phyloP scores from a whole-genome alignment of 2,888 invertebrate species.

The Spisula subtruncata region DNA sequence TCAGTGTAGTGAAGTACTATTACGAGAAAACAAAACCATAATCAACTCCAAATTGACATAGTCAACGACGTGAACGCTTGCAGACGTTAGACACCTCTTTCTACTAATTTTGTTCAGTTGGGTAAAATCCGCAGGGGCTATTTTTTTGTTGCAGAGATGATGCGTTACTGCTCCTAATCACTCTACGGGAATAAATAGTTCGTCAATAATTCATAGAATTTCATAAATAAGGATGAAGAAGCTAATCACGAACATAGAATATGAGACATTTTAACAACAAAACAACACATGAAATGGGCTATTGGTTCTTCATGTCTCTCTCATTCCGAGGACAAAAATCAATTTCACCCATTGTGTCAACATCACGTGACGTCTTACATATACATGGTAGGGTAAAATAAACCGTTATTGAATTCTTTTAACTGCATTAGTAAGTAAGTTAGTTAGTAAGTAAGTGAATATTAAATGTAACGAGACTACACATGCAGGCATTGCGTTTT shows the following conservation, averaged over 20 bases:
- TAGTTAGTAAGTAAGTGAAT: too few species aligned
- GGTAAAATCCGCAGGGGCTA: neutral
- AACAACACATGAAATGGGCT: neutral
- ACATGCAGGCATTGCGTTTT: too few species aligned
- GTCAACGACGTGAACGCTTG: neutral
- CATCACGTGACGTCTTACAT: neutral
- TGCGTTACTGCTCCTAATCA: conserved; percentile 1
- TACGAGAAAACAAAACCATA: neutral
- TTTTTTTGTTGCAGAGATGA: neutral
- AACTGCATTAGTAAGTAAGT: too few species aligned
- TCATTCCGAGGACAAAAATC: neutral
- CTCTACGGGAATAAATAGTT: neutral
- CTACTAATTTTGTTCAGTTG: neutral
- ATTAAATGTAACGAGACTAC: too few species aligned
- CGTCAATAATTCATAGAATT: conserved; percentile 21
- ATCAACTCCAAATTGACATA: neutral
- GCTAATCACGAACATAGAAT: neutral
- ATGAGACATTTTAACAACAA: neutral
- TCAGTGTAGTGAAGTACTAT: too few species aligned
- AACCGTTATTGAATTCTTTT: too few species aligned
- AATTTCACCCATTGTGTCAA: neutral
- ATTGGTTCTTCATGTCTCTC: neutral
- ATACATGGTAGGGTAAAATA: too few species aligned
- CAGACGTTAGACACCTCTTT: neutral
- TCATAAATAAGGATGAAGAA: neutral